phyloP scores from a whole-genome alignment of 2,113 vertebrate species.

The Chionodraco myersi region DNA sequence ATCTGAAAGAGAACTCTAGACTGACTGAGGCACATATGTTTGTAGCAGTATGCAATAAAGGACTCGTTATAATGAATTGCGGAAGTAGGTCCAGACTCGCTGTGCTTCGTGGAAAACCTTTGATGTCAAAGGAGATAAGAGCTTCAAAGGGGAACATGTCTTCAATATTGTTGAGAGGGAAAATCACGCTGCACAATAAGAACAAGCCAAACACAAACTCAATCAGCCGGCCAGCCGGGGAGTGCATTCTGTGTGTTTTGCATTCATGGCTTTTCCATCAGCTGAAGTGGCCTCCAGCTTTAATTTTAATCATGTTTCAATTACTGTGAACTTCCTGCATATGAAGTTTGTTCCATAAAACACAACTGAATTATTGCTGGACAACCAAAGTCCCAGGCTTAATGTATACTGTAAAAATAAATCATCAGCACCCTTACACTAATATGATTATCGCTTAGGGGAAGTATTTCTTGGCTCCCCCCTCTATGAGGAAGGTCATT shows the following conservation, averaged over 20 bases:
- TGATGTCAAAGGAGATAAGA: conserved; percentile 68
- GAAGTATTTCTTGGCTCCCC: conserved; percentile 33
- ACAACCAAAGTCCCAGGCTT: conserved; percentile 9
- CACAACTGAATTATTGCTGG: conserved; percentile 21
- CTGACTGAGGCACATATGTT: conserved; percentile 38
- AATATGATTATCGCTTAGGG: conserved; percentile 47
- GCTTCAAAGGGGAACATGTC: conserved; percentile 44
- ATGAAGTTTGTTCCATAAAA: conserved; percentile 41
- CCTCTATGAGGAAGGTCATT: conserved; percentile 32
- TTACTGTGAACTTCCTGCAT: conserved; percentile 16
- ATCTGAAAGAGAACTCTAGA: conserved; percentile 16
- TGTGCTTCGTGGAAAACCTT: conserved; percentile 43
- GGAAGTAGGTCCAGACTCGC: conserved; percentile 35
- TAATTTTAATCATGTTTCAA: conserved; percentile 51
- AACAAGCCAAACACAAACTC: conserved; percentile 45
- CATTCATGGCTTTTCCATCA: conserved; percentile 46
- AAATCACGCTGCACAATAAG: conserved; percentile 28
- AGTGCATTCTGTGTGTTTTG: conserved; percentile 23
- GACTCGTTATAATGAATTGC: conserved; percentile 15
- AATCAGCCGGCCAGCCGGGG: conserved; percentile 15
- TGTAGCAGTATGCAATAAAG: conserved; percentile 35
- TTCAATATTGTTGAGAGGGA: conserved; percentile 46
- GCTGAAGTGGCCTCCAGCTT: conserved; percentile 40
- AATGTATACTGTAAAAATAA: conserved; percentile 27
- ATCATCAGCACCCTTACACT: conserved; percentile 30